Evolutionary conservation across 2,113 vertebrate species (phyloP), one percentile per base, ranked within the genome.

Genomic region (Mesocricetus auratus): DNA sequence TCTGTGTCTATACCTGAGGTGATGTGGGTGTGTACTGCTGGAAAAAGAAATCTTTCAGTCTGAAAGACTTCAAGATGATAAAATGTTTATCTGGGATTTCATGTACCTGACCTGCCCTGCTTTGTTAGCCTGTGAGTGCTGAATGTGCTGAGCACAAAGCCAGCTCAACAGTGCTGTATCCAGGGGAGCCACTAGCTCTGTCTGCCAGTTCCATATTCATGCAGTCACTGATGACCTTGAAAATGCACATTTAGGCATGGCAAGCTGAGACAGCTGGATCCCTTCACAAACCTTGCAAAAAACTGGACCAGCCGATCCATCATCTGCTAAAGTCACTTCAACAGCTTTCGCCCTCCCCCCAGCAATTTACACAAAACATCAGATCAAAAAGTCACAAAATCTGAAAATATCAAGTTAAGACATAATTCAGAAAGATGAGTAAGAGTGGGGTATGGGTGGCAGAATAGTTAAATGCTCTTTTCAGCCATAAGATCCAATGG

Each of bases 201-300:
- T 33, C 78, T 62, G 90, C 93, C 96, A 81, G 56, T 26, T 93
- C 91, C 94, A 66, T 75, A 69, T 39, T 62, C 81, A 62, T 90
- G 16, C 10, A 24, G 9, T 53, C 75, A 26, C 69, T 96, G 97
- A 96, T 95, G 96, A 90, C 94, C 97, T 22, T 93, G 96, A 92
- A 93, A 96, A 97, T 82, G 94, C 86, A 82, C 94, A 91, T 58
- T 94, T 86, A 97, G 94, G 95, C 95, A 56, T 12, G 97, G 93
- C 96, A 93, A 96, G 96, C 88, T 56, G 96, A 93, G 95, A 94
- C 97, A 97, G 97, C 96, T 96, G 97, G 96, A 90, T 77, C 97
- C 97, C 94, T 98, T 97, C 97, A 97, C 94, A 97, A 50, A 89
- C 88, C 92, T n/a, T 58, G 94, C 85, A 88, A 66, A 92, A 64